phyloP scores from a whole-genome alignment of 1,140 invertebrate species.

The Acyrthosiphon pisum region DNA sequence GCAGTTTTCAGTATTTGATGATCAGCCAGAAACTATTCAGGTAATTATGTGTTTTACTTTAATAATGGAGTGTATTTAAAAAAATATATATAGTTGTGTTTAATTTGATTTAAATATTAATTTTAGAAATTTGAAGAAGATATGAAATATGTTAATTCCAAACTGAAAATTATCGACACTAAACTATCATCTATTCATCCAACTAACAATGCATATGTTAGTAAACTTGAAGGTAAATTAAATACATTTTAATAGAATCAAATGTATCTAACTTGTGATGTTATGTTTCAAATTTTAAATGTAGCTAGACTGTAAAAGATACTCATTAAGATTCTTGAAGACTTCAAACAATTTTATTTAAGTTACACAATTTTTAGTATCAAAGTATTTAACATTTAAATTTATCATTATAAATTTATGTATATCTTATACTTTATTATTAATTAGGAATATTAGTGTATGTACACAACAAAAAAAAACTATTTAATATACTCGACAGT shows the following conservation, averaged over 20 bases:
- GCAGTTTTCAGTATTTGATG: background rate
- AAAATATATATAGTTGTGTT: background rate
- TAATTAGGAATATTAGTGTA: too few species aligned
- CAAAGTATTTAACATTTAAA: background rate
- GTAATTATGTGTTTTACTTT: background rate
- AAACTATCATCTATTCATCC: background rate
- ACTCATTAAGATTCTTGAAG: background rate
- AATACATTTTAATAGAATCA: background rate
- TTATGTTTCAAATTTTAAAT: slow-evolving; percentile 1
- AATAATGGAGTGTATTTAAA: background rate
- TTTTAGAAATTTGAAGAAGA: slow-evolving; percentile 29
- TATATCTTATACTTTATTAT: background rate
- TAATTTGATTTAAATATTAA: background rate
- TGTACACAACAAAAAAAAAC: background rate
- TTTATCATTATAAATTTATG: background rate
- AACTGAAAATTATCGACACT: background rate
- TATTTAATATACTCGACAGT: too few species aligned
- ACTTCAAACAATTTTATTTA: background rate
- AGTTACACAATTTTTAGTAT: background rate
- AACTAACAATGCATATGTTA: background rate
- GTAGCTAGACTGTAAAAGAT: slow-evolving; percentile 14
- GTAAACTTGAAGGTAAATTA: slow-evolving; percentile 26
- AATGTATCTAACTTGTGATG: background rate
- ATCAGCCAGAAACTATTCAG: background rate
- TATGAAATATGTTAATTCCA: background rate